Conservation (phyloP, 2,888 invertebrate genomes). For the Patella ulyssiponensis region DNA sequence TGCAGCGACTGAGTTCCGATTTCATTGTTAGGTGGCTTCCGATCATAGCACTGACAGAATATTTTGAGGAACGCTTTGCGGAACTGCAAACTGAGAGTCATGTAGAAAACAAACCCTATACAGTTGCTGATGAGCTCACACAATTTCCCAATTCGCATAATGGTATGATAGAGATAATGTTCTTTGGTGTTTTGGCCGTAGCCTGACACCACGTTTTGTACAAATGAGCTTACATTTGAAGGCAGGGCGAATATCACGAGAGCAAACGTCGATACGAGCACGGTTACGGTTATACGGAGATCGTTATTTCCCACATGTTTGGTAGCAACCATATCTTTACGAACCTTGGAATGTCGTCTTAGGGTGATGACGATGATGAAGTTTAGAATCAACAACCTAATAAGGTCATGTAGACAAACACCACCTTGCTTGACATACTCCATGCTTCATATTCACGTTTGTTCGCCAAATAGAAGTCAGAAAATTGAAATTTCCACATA, state of each 20-base stretch:
- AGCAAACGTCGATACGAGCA: not conserved
- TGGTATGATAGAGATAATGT: constrained; percentile 5
- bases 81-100: not conserved
- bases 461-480: not conserved
- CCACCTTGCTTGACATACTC: not conserved
- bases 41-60: not conserved
- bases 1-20: no score
- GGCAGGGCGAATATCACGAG: not conserved
- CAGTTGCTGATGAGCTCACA: constrained; percentile 1
- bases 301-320: not conserved
- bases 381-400: constrained; percentile 1
- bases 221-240: not conserved
- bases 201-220: not conserved
- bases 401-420: not conserved
- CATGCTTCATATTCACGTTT: not conserved
- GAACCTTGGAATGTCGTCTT: not conserved
- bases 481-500: not conserved
- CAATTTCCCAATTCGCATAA: not conserved
- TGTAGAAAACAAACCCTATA: not conserved
- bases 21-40: no score
- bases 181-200: not conserved
- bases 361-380: not conserved
- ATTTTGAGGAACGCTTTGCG: not conserved
- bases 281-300: not conserved
- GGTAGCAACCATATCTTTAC: not conserved